Evolutionary conservation across 2,113 vertebrate species (phyloP).

Genomic region (Gasterosteus nipponicus): DNA sequence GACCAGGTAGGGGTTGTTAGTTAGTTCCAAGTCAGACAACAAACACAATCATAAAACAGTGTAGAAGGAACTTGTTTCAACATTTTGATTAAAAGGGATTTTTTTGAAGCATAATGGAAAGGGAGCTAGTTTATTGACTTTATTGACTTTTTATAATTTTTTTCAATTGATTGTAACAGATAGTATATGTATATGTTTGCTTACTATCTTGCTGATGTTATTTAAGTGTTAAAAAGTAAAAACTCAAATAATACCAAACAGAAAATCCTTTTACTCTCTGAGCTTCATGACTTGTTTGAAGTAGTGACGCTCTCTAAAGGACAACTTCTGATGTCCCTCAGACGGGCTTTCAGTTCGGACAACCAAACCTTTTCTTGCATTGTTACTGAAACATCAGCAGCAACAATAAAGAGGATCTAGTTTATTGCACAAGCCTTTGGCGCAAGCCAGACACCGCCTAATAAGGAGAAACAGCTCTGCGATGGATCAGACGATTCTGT

Average conservation of each 20-base stretch:
- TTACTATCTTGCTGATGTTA: not conserved
- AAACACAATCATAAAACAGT: not conserved
- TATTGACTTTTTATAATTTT: not conserved
- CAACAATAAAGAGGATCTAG: conserved; percentile 73
- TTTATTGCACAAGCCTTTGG: conserved; percentile 72
- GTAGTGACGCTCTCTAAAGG: conserved; percentile 31
- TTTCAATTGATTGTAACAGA: not conserved
- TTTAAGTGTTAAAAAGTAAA: not conserved
- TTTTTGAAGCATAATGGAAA: not conserved
- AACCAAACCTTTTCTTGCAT: conserved; percentile 35
- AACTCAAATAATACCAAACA: not conserved
- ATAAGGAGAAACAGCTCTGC: conserved; percentile 65
- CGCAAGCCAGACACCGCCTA: conserved; percentile 28
- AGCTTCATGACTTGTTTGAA: conserved; percentile 17
- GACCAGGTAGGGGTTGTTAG: no score
- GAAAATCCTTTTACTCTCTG: not conserved
- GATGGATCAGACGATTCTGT: conserved; percentile 38
- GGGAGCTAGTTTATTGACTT: not conserved
- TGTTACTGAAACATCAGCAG: conserved; percentile 46
- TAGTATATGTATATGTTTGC: not conserved
- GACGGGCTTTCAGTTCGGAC: conserved; percentile 29
- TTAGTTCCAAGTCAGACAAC: no score
- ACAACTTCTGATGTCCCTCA: conserved; percentile 14
- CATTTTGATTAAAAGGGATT: not conserved
- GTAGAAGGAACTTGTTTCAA: not conserved